Percentiles rank a stretch among this genome's conserved stretches.
These are phyloP conservation scores for Drosophila borealis DNA, from an alignment of 2,888 invertebrate genomes.

Conservation along the genomic window DNA sequence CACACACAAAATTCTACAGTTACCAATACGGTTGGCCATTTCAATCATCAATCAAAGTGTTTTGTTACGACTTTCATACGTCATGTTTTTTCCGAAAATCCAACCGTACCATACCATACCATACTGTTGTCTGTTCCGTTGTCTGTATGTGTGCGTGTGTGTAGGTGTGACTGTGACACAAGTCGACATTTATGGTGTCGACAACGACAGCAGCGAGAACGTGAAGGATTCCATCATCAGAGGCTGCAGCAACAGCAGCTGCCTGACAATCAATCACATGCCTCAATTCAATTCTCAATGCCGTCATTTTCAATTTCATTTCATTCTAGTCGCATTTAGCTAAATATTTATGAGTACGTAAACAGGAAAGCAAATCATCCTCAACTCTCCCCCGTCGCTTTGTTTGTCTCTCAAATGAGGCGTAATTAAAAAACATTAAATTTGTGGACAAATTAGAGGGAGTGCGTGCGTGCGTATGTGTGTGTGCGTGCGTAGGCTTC, in stretches of 20 bases:
- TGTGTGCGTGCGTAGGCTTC: slow-evolving; percentile 10
- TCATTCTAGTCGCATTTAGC: slow-evolving; percentile 40
- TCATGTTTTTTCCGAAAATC: slow-evolving; percentile 59
- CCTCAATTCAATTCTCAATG: slow-evolving; percentile 61
- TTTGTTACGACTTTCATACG: slow-evolving; percentile 74
- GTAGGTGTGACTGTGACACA: slow-evolving; percentile 62
- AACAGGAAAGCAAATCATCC: slow-evolving; percentile 7
- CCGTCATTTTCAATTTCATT: slow-evolving; percentile 62
- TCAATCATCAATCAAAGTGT: slow-evolving; percentile 78
- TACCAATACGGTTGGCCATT: slow-evolving; percentile 44
- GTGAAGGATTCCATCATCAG: slow-evolving; percentile 43
- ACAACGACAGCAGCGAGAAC: slow-evolving; percentile 47
- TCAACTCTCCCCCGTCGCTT: not conserved
- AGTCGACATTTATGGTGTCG: slow-evolving; percentile 76
- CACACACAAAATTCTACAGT: slow-evolving; percentile 12
- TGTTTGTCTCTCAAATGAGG: slow-evolving; percentile 66
- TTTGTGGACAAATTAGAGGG: slow-evolving; percentile 31
- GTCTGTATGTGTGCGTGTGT: slow-evolving; percentile 5
- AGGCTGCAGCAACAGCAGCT: slow-evolving; percentile 27
- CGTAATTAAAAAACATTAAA: slow-evolving; percentile 73
- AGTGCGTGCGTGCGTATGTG: slow-evolving; percentile 1
- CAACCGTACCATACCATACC: slow-evolving; percentile 27
- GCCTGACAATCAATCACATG: slow-evolving; percentile 71
- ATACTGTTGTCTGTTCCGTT: slow-evolving; percentile 30
- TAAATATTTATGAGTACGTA: slow-evolving; percentile 66